Conservation (phyloP, 1,140 invertebrate genomes). For the Pseudomyrmex sp. region DNA sequence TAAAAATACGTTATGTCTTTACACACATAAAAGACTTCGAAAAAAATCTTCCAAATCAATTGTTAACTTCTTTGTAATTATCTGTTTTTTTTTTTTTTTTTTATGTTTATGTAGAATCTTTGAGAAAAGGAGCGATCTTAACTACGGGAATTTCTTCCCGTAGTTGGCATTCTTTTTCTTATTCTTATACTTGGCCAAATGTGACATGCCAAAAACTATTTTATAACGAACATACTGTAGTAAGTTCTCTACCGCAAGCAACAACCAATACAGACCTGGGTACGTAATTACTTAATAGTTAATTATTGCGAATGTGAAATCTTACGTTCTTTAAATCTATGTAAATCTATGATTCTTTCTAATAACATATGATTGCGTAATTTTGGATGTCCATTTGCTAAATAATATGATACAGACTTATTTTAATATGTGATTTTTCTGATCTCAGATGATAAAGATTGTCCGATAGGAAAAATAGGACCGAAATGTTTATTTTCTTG, state of each 20-base stretch:
- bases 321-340: background rate
- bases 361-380: background rate
- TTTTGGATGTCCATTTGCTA: no score
- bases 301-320: background rate
- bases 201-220: constrained; percentile 68
- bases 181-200: constrained; percentile 42
- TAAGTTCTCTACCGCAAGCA: background rate
- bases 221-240: constrained; percentile 46
- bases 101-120: background rate
- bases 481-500: constrained; percentile 58
- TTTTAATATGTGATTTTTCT: background rate
- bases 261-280: background rate
- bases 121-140: background rate
- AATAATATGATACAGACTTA: background rate
- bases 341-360: background rate
- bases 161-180: no score
- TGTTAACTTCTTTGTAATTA: background rate
- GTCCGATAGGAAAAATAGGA: constrained; percentile 44
- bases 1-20: background rate
- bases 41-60: background rate
- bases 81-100: background rate
- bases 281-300: constrained; percentile 43
- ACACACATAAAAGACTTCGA: background rate
- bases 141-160: background rate
- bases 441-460: constrained; percentile 17